Evolutionary conservation across 2,888 invertebrate genomes (phyloP).

Genomic region (Ophion ellenae): DNA sequence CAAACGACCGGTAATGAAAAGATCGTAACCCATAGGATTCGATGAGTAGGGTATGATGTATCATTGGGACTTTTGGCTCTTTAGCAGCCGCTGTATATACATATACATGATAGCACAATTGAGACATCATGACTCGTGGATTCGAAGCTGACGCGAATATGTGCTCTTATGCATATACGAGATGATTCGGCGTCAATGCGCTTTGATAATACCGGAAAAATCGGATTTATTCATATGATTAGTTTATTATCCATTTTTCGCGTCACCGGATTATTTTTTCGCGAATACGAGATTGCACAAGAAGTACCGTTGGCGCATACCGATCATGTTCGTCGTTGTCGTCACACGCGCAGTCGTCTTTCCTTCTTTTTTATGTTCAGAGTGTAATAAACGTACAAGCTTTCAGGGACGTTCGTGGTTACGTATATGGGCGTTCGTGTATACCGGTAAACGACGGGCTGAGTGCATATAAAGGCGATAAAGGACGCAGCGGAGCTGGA

Average conservation of each 20-base stretch:
- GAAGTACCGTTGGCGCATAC: conserved; percentile 40
- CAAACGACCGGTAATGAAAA: background rate
- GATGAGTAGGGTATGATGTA: background rate
- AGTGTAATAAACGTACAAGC: conserved; percentile 51
- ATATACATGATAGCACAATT: too few species aligned
- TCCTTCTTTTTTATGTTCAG: conserved; percentile 49
- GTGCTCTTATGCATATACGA: too few species aligned
- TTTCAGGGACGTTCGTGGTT: background rate
- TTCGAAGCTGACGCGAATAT: too few species aligned
- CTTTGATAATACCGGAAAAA: background rate
- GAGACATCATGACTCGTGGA: too few species aligned
- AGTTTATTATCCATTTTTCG: background rate
- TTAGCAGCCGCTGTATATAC: background rate
- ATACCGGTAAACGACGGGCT: conserved; percentile 39
- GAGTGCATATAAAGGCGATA: conserved; percentile 46
- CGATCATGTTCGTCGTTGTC: conserved; percentile 32
- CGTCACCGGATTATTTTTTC: background rate
- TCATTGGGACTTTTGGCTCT: background rate
- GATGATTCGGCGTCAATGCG: too few species aligned
- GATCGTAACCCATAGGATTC: background rate
- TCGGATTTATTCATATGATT: background rate
- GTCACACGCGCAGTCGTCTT: background rate
- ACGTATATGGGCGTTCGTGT: background rate
- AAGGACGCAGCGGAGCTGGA: conserved; percentile 53
- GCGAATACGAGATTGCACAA: conserved; percentile 20